A percentile compares a stretch with the other conserved stretches of the same genome.
Conservation (phyloP, 2,797 vertebrate genomes). For the Staurois parvus region DNA sequence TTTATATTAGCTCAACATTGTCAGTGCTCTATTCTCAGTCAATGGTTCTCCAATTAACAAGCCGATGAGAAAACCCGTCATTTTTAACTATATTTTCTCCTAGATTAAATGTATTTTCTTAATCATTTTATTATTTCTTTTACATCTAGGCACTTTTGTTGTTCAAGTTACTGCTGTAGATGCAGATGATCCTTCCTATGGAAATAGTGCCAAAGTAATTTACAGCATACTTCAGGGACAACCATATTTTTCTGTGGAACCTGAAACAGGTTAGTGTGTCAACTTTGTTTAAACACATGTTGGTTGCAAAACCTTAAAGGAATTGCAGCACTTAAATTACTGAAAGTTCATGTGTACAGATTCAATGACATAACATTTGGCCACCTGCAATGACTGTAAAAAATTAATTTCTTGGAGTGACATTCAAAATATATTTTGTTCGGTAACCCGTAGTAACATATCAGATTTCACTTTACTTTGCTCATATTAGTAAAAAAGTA, state of each 20-base stretch:
- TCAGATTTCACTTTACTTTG: too few relatives aligned
- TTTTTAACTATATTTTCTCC: not conserved
- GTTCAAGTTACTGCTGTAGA: constrained; percentile 93
- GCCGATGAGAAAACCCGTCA: not conserved
- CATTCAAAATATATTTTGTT: too few relatives aligned
- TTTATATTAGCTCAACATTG: too few relatives aligned
- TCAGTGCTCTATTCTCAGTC: too few relatives aligned
- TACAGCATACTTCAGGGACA: constrained; percentile 97
- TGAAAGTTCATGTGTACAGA: too few relatives aligned
- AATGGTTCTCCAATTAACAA: too few relatives aligned
- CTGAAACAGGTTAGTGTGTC: constrained; percentile 81
- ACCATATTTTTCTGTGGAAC: constrained; percentile 95
- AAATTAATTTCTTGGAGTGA: too few relatives aligned
- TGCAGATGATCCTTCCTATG: constrained; percentile 91
- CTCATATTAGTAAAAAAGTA: too few relatives aligned
- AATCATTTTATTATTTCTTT: not conserved
- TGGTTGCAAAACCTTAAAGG: not conserved
- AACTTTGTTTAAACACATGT: not conserved
- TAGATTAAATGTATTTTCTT: not conserved
- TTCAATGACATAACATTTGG: too few relatives aligned
- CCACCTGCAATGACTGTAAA: too few relatives aligned
- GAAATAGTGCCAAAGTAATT: constrained; percentile 94
- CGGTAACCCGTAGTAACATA: too few relatives aligned
- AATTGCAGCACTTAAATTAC: not conserved
- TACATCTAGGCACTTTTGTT: constrained; percentile 88